A percentile compares a stretch with the other conserved stretches of the same genome.
Evolutionary conservation across 1,140 invertebrate genomes (phyloP).

Genomic region (Solenopsis fugax): DNA sequence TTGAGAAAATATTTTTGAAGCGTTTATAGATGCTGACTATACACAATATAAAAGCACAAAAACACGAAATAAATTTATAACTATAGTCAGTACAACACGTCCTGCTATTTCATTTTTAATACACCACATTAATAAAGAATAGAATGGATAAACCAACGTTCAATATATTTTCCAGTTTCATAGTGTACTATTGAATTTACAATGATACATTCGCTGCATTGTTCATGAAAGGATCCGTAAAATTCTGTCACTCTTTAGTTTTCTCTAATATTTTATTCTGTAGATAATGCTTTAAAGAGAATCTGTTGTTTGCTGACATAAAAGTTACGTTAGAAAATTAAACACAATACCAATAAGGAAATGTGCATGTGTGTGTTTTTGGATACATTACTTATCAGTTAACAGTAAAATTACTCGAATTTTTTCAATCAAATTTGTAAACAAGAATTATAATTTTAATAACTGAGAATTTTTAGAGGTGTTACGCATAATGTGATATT

Average conservation of each 20-base stretch:
- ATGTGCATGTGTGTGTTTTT: background rate
- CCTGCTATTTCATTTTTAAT: constrained; percentile 19
- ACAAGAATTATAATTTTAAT: too few species aligned
- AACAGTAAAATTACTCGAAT: too few species aligned
- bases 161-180: background rate
- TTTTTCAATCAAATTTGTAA: too few species aligned
- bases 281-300: background rate
- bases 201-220: constrained; percentile 33
- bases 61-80: constrained; percentile 22
- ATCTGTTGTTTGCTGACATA: background rate
- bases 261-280: constrained; percentile 3
- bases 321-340: background rate
- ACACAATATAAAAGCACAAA: background rate
- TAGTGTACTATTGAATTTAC: constrained; percentile 11
- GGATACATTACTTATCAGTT: too few species aligned
- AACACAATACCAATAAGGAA: background rate
- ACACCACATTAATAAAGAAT: constrained; percentile 34
- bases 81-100: background rate
- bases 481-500: too few species aligned
- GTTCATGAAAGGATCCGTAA: background rate
- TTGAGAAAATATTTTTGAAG: background rate
- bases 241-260: background rate
- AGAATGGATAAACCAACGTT: background rate
- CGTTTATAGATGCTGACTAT: background rate
- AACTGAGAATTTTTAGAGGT: too few species aligned